Base-by-base conservation (phyloP, 1,140 invertebrate species). In the Anoplolepis gracilipes region DNA sequence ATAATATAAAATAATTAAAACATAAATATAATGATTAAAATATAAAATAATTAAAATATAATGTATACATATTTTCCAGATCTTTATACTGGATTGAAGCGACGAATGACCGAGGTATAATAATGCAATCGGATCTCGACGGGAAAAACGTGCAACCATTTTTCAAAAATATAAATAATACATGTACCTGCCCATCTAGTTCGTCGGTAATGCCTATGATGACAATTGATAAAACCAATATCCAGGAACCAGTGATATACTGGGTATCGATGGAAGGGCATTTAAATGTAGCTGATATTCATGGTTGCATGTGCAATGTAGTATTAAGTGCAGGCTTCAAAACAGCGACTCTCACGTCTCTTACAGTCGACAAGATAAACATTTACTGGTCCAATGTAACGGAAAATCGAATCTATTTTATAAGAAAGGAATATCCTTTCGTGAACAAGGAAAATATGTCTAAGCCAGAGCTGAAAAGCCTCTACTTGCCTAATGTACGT, bases 31-130 rank as follows among this genome's bases (percentile, higher is more conserved):
- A n/a, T n/a, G n/a, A n/a, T n/a, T n/a, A n/a, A n/a, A n/a, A n/a
- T 75, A 46, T 22, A 28, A 8, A 53, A 55, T 22, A 39, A 5
- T n/a, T 22, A 30, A 55, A 22, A 2, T 55, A 19, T 28, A 39
- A 75, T 25, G n/a, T 6, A 78, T 61, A 49, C 4, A 77, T 84
- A 75, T 67, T 77, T 95, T 96, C 55, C 90, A 98, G 97, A 88
- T 96, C 96, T 55, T 90, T 98, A 49, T 97, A 97, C 88, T 98
- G 97, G 97, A 96, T 97, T 85, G 96, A 97, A 94, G 92, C 95
- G 62, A 92, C 93, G 3, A 95, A 94, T 55, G 94, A 96, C 67
- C 94, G 94, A 67, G 96, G 96, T 22, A 94, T 95, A 55, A 93
- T 97, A 57, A 97, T 97, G 96, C 96, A 96, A 77, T 96, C 96